Percentiles rank a stretch among this genome's conserved stretches.
Evolutionary conservation across 2,113 vertebrate genomes (phyloP).

Genomic region (Acanthisitta chloris): DNA sequence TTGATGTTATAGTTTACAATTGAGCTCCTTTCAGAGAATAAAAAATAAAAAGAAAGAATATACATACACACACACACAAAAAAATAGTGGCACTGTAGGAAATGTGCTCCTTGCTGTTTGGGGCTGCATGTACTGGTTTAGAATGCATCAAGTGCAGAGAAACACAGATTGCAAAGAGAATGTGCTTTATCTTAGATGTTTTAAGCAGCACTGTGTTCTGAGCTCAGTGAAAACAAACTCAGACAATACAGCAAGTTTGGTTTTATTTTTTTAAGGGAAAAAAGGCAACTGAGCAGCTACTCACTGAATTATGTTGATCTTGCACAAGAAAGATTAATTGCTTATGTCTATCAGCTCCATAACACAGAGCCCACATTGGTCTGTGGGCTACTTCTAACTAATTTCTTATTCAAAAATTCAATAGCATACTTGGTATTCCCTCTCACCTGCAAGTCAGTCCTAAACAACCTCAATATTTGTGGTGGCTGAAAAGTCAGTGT

Average conservation of each 20-base stretch:
- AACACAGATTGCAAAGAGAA: constrained; percentile 40
- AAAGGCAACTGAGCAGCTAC: neutral
- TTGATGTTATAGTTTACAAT: constrained; percentile 72
- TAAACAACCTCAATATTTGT: constrained; percentile 29
- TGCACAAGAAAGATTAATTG: neutral
- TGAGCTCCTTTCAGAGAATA: neutral
- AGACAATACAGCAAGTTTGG: neutral
- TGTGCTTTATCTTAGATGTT: constrained; percentile 29
- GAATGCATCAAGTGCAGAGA: constrained; percentile 7
- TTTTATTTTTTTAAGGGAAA: neutral
- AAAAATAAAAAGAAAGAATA: neutral
- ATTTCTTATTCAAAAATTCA: neutral
- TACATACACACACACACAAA: neutral
- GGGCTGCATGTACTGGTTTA: neutral
- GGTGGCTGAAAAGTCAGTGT: constrained; percentile 47
- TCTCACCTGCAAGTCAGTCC: constrained; percentile 8
- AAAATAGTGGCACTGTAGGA: neutral
- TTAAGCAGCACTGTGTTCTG: neutral
- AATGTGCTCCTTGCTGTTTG: neutral
- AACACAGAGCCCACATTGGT: neutral
- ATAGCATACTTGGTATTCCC: neutral
- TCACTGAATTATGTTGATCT: neutral
- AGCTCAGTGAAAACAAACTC: neutral
- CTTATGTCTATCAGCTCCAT: neutral
- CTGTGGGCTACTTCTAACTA: neutral